Base-by-base conservation (phyloP, 2,113 vertebrate species). In the Scartelaos histophorus region DNA sequence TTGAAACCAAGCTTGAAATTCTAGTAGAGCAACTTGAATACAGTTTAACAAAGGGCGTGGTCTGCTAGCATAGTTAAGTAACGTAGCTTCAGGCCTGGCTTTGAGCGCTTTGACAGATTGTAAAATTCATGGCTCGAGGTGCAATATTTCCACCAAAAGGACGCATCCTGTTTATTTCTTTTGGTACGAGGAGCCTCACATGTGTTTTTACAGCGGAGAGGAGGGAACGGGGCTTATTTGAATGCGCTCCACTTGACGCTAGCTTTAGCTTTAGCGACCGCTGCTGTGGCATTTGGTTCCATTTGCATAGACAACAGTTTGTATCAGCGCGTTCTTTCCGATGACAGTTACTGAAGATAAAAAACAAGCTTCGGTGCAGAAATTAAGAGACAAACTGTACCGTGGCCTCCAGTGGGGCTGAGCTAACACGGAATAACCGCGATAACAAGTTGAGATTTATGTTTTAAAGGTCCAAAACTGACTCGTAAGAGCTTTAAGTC, bases 251-350 rank as follows among this genome's bases (percentile, higher is more conserved):
- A 83, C 78, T 83, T 72, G 53, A 80, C 68, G 75, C 81, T 84
- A 84, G 70, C 58, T 34, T 61, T 61, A 16, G 58, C 58, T 66
- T 24, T 69, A 72, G 86, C 49, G 16, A 16, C 75, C 43, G 60
- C 85, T 54, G 71, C 82, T 47, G 46, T 46, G 53, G 38, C 69
- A 88, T 88, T 91, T 89, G 87, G 81, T 88, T 85, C 75, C 66
- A 84, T 89, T 89, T 91, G 89, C 87, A 89, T 90, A 82, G 71
- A 86, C 10, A 25, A 43, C 82, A 19, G 78, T 77, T 87, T 80
- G 74, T 72, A 60, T 84, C 24, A 0, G 65, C 51, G 45, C 75
- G 67, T 83, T 80, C 66, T 79, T 82, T 82, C 85, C 71, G 67
- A 80, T 79, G 69, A 77, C 67, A 74, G 69, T 83, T 82, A 68